These are phyloP conservation scores for Tringa solitaria DNA, from an alignment of 2,113 vertebrate species.

Conservation along the genomic window DNA sequence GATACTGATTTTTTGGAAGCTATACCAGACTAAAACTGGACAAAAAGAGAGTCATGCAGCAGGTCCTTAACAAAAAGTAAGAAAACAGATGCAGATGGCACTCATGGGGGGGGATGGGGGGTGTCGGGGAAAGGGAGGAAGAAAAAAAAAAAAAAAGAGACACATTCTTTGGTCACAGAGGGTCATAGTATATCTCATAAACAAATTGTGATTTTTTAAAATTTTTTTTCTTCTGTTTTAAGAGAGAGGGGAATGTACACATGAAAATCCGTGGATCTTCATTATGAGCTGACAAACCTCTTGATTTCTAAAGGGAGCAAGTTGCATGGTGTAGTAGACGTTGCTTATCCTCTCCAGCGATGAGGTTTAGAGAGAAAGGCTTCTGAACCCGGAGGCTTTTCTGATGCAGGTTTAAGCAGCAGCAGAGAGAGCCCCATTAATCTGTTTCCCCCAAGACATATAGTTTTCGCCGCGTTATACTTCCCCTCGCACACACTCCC, in stretches of 20 bases:
- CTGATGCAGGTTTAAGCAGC: background rate
- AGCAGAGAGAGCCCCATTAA: background rate
- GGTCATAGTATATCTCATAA: background rate
- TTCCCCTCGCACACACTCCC: background rate
- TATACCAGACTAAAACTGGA: background rate
- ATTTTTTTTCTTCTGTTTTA: background rate
- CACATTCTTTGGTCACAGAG: background rate
- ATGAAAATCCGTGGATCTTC: background rate
- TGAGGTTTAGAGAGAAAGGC: background rate
- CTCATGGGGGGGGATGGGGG: fast-evolving
- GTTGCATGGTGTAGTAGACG: fast-evolving
- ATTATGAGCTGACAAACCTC: background rate
- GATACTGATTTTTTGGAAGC: background rate
- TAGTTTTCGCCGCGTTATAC: fast-evolving
- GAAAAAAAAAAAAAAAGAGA: background rate
- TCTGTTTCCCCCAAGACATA: fast-evolving
- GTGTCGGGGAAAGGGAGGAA: too few relatives aligned
- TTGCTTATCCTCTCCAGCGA: fast-evolving
- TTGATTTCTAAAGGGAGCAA: background rate
- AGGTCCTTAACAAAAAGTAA: background rate
- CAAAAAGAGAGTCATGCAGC: background rate
- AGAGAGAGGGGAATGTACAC: background rate
- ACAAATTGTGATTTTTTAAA: fast-evolving
- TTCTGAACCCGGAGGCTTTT: fast-evolving
- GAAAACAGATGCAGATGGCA: background rate